phyloP scores from a whole-genome alignment of 1,140 invertebrate species.

The Drosophila obscura region DNA sequence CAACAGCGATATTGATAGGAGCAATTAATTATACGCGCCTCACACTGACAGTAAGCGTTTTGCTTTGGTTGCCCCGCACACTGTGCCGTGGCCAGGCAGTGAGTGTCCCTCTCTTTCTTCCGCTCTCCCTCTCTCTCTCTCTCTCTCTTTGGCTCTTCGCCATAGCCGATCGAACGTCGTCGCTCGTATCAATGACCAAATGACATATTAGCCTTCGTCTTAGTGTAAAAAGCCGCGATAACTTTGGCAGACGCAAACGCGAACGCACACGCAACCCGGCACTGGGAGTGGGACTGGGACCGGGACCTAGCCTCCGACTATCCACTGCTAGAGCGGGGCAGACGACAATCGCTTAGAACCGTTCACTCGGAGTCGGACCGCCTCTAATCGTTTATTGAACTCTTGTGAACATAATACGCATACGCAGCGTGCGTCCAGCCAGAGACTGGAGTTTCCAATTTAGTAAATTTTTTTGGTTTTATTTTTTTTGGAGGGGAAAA shows the following conservation, averaged over 20 bases:
- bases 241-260: slow-evolving; percentile 77
- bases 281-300: too few relatives aligned
- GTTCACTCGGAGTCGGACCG: neutral
- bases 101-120: neutral
- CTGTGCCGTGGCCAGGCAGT: neutral
- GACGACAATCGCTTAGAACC: slow-evolving; percentile 15
- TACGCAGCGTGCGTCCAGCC: slow-evolving; percentile 69
- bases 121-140: neutral
- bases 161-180: slow-evolving; percentile 39
- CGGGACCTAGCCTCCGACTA: too few relatives aligned
- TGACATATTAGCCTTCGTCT: slow-evolving; percentile 81
- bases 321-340: neutral
- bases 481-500: slow-evolving; percentile 36
- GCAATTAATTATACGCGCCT: slow-evolving; percentile 80
- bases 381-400: slow-evolving; percentile 78
- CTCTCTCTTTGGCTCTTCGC: slow-evolving; percentile 1
- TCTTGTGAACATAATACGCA: slow-evolving; percentile 69
- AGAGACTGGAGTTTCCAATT: slow-evolving; percentile 21
- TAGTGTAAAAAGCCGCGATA: slow-evolving; percentile 80
- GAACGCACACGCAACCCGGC: slow-evolving; percentile 32
- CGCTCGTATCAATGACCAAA: slow-evolving; percentile 78
- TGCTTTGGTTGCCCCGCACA: slow-evolving; percentile 60
- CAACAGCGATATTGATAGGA: slow-evolving; percentile 74
- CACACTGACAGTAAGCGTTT: slow-evolving; percentile 79
- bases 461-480: slow-evolving; percentile 6